A percentile compares a stretch with the other conserved stretches of the same genome.
These are phyloP conservation scores for Tympanoctomys barrerae DNA, from an alignment of 2,797 vertebrate genomes.

Conservation along the genomic window DNA sequence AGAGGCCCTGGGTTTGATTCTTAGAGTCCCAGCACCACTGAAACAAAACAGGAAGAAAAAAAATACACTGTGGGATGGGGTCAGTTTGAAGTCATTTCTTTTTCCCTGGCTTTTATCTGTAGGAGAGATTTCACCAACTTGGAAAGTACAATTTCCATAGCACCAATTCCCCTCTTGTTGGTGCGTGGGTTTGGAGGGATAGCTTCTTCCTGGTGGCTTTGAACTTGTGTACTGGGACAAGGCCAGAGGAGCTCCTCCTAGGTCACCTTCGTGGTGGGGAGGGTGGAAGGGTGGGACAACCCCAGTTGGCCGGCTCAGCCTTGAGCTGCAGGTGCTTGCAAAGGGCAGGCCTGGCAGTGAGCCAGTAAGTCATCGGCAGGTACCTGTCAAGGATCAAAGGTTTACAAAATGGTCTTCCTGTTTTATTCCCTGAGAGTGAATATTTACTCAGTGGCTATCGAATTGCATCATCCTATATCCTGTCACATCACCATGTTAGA, in stretches of 20 bases:
- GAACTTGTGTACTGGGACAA: not conserved
- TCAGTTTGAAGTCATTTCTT: not conserved
- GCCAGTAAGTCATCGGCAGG: slow-evolving; percentile 39
- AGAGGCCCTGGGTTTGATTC: not conserved
- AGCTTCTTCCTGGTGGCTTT: not conserved
- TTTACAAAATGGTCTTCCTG: not conserved
- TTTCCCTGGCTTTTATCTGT: not conserved
- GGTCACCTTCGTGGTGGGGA: not conserved
- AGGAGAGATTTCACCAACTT: not conserved
- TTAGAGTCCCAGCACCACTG: not conserved
- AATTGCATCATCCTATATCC: not conserved
- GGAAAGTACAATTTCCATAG: not conserved
- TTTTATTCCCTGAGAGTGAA: not conserved
- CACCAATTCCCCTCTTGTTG: not conserved
- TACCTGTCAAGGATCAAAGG: not conserved
- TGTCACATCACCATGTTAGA: not conserved
- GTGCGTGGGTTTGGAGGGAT: not conserved
- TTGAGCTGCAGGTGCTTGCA: not conserved
- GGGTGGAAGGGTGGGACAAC: not conserved
- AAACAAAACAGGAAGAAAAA: not conserved
- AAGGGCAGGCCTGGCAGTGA: not conserved
- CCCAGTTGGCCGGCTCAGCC: not conserved
- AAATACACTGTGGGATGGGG: not conserved
- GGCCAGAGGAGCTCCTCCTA: not conserved
- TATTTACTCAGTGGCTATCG: slow-evolving; percentile 8